Conservation (phyloP, 2,797 vertebrate genomes). For the Oreonectes daqikongensis region DNA sequence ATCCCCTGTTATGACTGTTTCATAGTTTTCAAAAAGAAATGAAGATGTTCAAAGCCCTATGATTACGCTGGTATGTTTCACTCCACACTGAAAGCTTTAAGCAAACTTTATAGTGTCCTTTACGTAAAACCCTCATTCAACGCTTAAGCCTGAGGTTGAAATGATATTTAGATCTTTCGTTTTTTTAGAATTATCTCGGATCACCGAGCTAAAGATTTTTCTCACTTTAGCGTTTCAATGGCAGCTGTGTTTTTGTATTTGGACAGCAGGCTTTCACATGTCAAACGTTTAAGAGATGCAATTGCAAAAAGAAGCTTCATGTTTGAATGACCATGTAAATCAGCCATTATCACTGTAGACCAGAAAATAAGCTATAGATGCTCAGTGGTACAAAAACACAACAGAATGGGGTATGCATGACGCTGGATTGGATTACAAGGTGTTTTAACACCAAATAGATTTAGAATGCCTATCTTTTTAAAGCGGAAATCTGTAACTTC, state of each 20-base stretch:
- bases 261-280: constrained; percentile 48
- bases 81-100: constrained; percentile 48
- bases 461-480: neutral
- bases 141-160: constrained; percentile 18
- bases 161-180: constrained; percentile 33
- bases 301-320: constrained; percentile 42
- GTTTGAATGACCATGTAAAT: constrained; percentile 30
- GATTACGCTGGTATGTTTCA: constrained; percentile 53
- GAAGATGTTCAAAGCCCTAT: constrained; percentile 43
- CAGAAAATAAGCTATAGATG: neutral
- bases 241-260: constrained; percentile 42
- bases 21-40: constrained; percentile 41
- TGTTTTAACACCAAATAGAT: constrained; percentile 5
- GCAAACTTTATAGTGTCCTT: constrained; percentile 47
- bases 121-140: constrained; percentile 35
- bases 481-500: too few species aligned
- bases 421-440: neutral
- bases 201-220: constrained; percentile 35
- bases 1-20: constrained; percentile 42
- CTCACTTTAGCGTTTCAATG: constrained; percentile 40
- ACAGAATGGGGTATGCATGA: neutral
- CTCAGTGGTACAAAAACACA: too few species aligned
- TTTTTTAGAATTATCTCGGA: constrained; percentile 35
- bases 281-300: constrained; percentile 19
- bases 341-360: neutral